These are phyloP conservation scores for Hybos culiciformis DNA, from an alignment of 2,888 invertebrate genomes.

Conservation along the genomic window DNA sequence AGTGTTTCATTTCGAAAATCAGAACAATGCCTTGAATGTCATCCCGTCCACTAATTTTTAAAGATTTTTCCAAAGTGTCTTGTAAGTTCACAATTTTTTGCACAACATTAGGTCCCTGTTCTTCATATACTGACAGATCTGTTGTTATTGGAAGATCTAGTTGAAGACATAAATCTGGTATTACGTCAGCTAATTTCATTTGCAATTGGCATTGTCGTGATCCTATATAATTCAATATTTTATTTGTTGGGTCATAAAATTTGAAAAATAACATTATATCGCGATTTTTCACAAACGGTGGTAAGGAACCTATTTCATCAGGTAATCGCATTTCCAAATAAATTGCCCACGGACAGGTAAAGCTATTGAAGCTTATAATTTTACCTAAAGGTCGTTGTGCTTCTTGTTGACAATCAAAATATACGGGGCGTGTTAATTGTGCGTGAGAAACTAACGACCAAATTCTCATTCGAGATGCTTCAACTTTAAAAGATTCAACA, in stretches of 20 bases:
- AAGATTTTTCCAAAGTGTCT: conserved; percentile 74
- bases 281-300: conserved; percentile 81
- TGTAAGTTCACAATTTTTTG: conserved; percentile 70
- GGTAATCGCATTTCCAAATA: conserved; percentile 82
- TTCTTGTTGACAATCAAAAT: conserved; percentile 68
- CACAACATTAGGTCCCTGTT: conserved; percentile 61
- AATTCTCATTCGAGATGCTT: conserved; percentile 72
- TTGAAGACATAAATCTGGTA: conserved; percentile 74
- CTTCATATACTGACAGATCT: conserved; percentile 82
- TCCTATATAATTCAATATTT: conserved; percentile 90
- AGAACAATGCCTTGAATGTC: conserved; percentile 95
- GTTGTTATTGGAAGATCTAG: conserved; percentile 80
- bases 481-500: conserved; percentile 79
- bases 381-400: conserved; percentile 43
- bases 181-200: conserved; percentile 59
- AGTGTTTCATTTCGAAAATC: conserved; percentile 85
- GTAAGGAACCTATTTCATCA: conserved; percentile 61
- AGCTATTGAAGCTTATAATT: conserved; percentile 52
- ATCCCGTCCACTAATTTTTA: conserved; percentile 35
- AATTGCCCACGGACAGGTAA: conserved; percentile 65
- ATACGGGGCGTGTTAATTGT: conserved; percentile 59
- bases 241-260: conserved; percentile 84
- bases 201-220: conserved; percentile 28
- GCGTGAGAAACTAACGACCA: conserved; percentile 81
- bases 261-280: conserved; percentile 42